Evolutionary conservation across 2,113 vertebrate genomes (phyloP), one percentile per base, ranked within the genome.

Genomic region (Alethe diademata): DNA sequence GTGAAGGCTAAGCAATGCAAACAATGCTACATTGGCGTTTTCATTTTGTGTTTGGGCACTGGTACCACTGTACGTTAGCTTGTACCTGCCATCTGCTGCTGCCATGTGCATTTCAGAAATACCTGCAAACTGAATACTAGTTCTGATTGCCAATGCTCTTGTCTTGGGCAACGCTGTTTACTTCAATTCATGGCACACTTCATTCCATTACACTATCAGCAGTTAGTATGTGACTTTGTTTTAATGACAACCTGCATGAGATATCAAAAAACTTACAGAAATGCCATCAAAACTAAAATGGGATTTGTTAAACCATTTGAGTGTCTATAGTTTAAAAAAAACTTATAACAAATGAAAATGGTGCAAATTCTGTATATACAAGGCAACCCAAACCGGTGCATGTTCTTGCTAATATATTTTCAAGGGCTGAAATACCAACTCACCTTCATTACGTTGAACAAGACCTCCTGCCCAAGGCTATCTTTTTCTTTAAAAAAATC

Each of bases 361-460:
- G 58, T 45, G 17, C 33, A 58, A 57, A 7, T 48, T 95, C 45
- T 28, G 14, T 22, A 28, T 2, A 29, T 2, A 65, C 17, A 54
- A 64, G 19, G 24, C 33, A 83, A 73, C 69, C 35, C 35, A 71
- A 51, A 24, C 12, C 22, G 23, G 28, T 56, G 14, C 20, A 18
- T 3, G 0, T 36, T 67, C 64, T 48, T 70, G n/a, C 51, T 38
- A 26, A 65, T 4, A 2, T 19, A 43, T 78, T 65, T 78, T 81
- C 31, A 83, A 88, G 35, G 67, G 22, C 12, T 53, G n/a, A 84
- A 82, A 69, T 9, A 42, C 4, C 66, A 71, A 96, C 97, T 93
- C 96, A 99, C 99, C 99, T 99, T 99, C 99, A 99, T 99, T 86
- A 99, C 99, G n/a, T 99, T 99, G 98, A 99, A 99, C 94, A 99